Evolutionary conservation across 2,113 vertebrate genomes (phyloP), one percentile per base, ranked within the genome.

Genomic region (Corvus cornix): DNA sequence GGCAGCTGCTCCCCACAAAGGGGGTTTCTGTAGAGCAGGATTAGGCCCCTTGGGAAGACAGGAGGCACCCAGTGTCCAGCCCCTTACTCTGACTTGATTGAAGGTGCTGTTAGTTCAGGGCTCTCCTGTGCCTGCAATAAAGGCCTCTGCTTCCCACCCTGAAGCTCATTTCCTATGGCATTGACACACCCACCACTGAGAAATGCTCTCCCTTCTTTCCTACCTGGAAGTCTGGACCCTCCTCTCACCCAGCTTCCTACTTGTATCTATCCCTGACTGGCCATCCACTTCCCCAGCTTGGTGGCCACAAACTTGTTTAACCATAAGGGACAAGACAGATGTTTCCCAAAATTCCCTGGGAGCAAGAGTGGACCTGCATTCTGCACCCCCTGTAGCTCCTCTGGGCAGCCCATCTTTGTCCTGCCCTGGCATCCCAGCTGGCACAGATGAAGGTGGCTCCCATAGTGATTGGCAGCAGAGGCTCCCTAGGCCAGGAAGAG

Each of bases 381-480:
- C 73, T 53, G 18, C 31, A 9, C 41, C 14, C 24, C 26, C 23
- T 11, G 1, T 24, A 44, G 28, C 39, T 46, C 22, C 16, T 41
- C 52, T 76, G 28, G 30, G 46, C 41, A 85, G 35, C 53, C 35
- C 58, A 43, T 37, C 30, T 87, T 28, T 35, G 44, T 56, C 28
- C 46, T 83, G 39, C 35, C 49, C 27, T 41, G 62, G 22, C 12
- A 66, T 37, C n/a, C 24, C 1, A 4, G 53, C 39, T 67, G 55
- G 51, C 3, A 1, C 1, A 3, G 20, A 9, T 31, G 18, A 72
- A 75, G 39, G 60, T 44, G 51, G 28, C 20, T 48, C 3, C 41
- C 41, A 7, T 0, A 48, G 31, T 5, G 26, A 6, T 0, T 33
- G 39, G 21, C 48, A 43, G 69, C 0, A 2, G 14, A 59, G 58